Base-by-base conservation (phyloP, 2,113 vertebrate genomes). In the Halichoeres trimaculatus region DNA sequence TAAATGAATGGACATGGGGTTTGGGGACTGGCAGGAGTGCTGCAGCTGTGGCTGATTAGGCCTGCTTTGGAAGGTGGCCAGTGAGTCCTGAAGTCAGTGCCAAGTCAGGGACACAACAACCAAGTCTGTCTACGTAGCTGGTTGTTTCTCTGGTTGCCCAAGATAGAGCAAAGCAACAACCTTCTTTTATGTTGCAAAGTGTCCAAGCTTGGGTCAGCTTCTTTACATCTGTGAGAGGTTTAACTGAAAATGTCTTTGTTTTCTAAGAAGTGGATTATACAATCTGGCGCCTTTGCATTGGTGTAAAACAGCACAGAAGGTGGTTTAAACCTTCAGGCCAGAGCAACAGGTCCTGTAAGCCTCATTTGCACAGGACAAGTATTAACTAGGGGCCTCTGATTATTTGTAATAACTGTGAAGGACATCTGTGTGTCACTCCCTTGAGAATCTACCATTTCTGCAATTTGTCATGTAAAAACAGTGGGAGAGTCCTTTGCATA, bases 1-100 rank as follows among this genome's bases (percentile, higher is more conserved):
- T 73, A 16, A 56, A 73, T 64, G 7, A 55, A 24, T 51, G 26
- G 48, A 54, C 17, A 17, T 8, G 20, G 11, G 17, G 38, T 20
- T 22, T 26, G n/a, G 17, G 45, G 56, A 53, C 45, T n/a, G 11
- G 11, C 23, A 45, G 43, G 17, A 67, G 53, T 73, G 10, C 24
- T 68, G 57, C 56, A 69, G 22, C 40, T 62, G 17, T 20, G 3
- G 5, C 54, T 53, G 26, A 68, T 76, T 36, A 56, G 48, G 30
- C 40, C 34, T 35, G 17, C 22, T 34, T 41, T 60, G 68, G 47
- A 41, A 5, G 11, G 4, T 14, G 16, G 67, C 56, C 35, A 43
- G 22, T 0, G 2, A 55, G 20, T 10, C 45, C 60, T 64, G 52
- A 26, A 38, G 19, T 55, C 26, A 38, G 2, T 55, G 41, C 70